Evolutionary conservation across 1,140 invertebrate species (phyloP).

Genomic region (Aphelenchoides avenae): DNA sequence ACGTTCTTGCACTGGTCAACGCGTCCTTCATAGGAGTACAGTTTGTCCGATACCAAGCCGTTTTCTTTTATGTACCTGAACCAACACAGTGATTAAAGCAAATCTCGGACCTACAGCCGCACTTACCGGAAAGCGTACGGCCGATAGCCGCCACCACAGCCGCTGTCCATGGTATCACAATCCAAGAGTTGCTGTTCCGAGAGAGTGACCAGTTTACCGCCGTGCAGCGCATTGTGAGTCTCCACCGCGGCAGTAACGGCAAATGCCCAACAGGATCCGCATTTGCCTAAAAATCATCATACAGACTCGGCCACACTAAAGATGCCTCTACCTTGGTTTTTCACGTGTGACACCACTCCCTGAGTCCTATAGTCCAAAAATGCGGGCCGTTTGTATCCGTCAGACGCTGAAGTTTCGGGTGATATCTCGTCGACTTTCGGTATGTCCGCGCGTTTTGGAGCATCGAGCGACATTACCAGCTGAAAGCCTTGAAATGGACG

Average conservation of each 20-base stretch:
- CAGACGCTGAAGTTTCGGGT: background rate
- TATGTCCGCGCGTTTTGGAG: background rate
- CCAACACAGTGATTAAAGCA: background rate
- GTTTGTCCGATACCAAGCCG: conserved; percentile 21
- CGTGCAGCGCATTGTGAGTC: conserved; percentile 19
- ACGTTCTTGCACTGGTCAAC: background rate
- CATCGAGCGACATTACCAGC: conserved; percentile 3
- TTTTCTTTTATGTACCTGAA: conserved; percentile 36
- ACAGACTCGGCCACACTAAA: conserved; percentile 1
- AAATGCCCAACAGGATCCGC: conserved; percentile 37
- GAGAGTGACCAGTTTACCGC: conserved; percentile 14
- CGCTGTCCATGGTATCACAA: conserved; percentile 27
- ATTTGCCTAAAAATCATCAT: conserved; percentile 16
- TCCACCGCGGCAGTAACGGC: conserved; percentile 26
- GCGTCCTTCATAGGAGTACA: conserved; percentile 20
- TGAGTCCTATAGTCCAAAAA: conserved; percentile 27
- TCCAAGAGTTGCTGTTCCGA: conserved; percentile 42
- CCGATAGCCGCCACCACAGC: conserved; percentile 27
- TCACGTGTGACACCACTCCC: conserved; percentile 22
- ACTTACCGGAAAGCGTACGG: conserved; percentile 30
- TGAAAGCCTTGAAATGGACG: background rate
- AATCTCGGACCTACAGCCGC: background rate
- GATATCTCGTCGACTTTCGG: background rate
- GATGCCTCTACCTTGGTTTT: conserved; percentile 36
- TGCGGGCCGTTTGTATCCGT: conserved; percentile 10